A percentile compares a stretch with the other conserved stretches of the same genome.
These are phyloP conservation scores for Ammodytes dubius DNA, from an alignment of 2,113 vertebrate species.

Conservation along the genomic window DNA sequence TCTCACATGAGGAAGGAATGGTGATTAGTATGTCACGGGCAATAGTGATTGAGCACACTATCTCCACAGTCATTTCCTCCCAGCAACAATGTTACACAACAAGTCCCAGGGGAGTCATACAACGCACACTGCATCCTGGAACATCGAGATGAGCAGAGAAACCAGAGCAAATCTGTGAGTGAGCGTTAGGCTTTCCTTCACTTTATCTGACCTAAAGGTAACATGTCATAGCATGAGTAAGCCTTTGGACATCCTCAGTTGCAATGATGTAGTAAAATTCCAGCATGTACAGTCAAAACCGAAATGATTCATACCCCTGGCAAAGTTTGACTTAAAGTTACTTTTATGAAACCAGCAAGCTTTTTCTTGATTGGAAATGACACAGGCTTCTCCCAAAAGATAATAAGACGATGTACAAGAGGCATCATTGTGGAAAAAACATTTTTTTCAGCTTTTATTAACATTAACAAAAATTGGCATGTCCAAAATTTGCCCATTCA, in stretches of 20 bases:
- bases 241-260: not conserved
- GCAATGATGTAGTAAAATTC: not conserved
- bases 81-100: not conserved
- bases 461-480: too few relatives aligned
- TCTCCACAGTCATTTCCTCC: conserved; percentile 3
- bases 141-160: not conserved
- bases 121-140: not conserved
- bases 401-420: too few relatives aligned
- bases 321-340: too few relatives aligned
- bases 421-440: too few relatives aligned
- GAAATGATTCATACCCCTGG: too few relatives aligned
- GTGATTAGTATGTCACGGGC: not conserved
- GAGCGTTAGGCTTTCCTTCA: not conserved
- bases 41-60: not conserved
- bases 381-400: too few relatives aligned
- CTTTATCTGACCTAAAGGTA: not conserved
- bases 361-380: too few relatives aligned
- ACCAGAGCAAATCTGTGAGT: not conserved
- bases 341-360: too few relatives aligned
- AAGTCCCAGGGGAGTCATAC: not conserved
- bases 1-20: not conserved
- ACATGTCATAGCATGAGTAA: not conserved
- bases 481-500: too few relatives aligned
- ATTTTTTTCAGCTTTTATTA: too few relatives aligned
- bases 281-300: not conserved